Evolutionary conservation across 2,888 invertebrate genomes (phyloP).

Genomic region (Andrena flavipes): DNA sequence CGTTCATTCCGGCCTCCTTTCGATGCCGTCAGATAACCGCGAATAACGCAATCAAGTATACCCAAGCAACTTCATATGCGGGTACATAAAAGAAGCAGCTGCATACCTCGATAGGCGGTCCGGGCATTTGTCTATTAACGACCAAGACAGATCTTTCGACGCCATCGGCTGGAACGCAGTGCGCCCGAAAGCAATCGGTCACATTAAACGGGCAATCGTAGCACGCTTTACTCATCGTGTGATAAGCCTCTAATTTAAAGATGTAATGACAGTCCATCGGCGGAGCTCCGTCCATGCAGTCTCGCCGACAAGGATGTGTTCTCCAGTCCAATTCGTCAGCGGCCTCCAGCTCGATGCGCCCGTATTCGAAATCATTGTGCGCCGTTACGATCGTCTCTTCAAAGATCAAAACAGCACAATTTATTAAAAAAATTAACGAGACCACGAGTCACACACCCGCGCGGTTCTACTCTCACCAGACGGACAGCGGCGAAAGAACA

Average conservation of each 20-base stretch:
- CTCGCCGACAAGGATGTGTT: constrained; percentile 88
- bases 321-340: constrained; percentile 61
- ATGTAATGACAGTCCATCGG: constrained; percentile 90
- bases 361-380: constrained; percentile 34
- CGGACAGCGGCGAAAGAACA: constrained; percentile 9
- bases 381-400: constrained; percentile 56
- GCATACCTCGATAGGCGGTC: constrained; percentile 91
- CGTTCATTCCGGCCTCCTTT: too few relatives aligned
- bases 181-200: constrained; percentile 91
- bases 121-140: constrained; percentile 94
- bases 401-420: constrained; percentile 19
- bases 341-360: constrained; percentile 43
- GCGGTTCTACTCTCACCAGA: constrained; percentile 44
- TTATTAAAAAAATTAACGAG: too few relatives aligned
- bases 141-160: constrained; percentile 90
- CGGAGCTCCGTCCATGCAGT: constrained; percentile 87
- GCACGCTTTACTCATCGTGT: constrained; percentile 95
- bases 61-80: too few relatives aligned
- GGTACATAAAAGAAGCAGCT: too few relatives aligned
- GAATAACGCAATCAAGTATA: too few relatives aligned
- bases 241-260: constrained; percentile 93
- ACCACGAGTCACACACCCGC: too few relatives aligned
- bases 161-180: constrained; percentile 95
- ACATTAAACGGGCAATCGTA: constrained; percentile 91
- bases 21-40: too few relatives aligned